A percentile compares a stretch with the other conserved stretches of the same genome.
Evolutionary conservation across 1,140 invertebrate species (phyloP).

Genomic region (Orchesella cincta): DNA sequence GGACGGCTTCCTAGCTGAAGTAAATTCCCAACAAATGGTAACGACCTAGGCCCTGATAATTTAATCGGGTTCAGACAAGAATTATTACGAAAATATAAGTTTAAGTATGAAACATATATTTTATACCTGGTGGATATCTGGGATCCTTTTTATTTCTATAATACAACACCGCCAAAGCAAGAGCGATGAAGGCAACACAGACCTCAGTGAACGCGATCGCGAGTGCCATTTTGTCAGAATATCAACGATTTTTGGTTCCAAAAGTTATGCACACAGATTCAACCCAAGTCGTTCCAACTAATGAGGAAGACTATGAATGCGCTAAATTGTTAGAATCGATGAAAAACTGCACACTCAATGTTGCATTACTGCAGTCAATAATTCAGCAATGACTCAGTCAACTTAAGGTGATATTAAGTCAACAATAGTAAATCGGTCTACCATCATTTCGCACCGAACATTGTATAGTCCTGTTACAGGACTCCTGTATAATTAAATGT

Average conservation of each 20-base stretch:
- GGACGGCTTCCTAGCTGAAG: slow-evolving; percentile 26
- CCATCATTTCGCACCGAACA: too few relatives aligned
- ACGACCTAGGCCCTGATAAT: neutral
- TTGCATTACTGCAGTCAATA: neutral
- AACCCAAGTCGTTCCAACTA: neutral
- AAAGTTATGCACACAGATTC: neutral
- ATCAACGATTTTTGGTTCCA: neutral
- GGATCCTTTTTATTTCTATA: neutral
- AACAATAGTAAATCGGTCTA: too few relatives aligned
- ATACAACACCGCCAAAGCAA: neutral
- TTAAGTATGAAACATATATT: neutral
- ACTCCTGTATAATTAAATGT: too few relatives aligned
- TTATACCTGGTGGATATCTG: slow-evolving; percentile 4
- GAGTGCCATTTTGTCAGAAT: neutral
- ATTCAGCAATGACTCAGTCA: neutral
- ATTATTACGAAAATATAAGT: neutral
- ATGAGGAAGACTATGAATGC: too few relatives aligned
- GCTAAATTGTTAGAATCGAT: neutral
- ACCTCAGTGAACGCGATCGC: neutral
- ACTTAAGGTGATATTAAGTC: neutral
- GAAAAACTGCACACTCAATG: neutral
- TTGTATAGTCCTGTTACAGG: too few relatives aligned
- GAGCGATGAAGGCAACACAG: neutral
- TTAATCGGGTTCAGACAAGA: neutral
- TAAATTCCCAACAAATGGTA: slow-evolving; percentile 38